A percentile compares a stretch with the other conserved stretches of the same genome.
phyloP scores from a whole-genome alignment of 2,797 vertebrate species.

The Pseudochromis fuscus region DNA sequence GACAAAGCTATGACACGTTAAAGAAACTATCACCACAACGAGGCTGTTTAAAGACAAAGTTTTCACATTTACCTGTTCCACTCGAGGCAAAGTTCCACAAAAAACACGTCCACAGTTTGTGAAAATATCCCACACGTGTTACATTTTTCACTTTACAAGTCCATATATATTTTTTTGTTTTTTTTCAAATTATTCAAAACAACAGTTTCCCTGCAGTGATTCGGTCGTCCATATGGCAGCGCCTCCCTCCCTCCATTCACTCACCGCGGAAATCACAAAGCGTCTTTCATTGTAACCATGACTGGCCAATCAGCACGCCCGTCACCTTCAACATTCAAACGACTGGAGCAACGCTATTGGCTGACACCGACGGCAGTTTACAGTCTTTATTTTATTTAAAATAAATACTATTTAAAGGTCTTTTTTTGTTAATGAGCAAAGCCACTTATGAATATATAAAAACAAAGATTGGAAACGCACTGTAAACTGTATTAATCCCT shows the following conservation, averaged over 20 bases:
- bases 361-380: slow-evolving; percentile 15
- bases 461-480: background rate
- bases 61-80: slow-evolving; percentile 58
- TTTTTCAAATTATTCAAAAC: slow-evolving; percentile 28
- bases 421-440: background rate
- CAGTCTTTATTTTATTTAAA: slow-evolving; percentile 12
- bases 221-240: slow-evolving; percentile 53
- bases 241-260: slow-evolving; percentile 61
- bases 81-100: slow-evolving; percentile 23
- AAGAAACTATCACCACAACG: slow-evolving; percentile 1
- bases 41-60: background rate
- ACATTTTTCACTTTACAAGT: slow-evolving; percentile 31
- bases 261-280: slow-evolving; percentile 76
- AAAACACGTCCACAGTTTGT: background rate
- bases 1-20: background rate
- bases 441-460: background rate
- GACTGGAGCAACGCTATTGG: slow-evolving; percentile 74
- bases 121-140: slow-evolving; percentile 14
- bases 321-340: slow-evolving; percentile 78
- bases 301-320: slow-evolving; percentile 62
- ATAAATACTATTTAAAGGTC: slow-evolving; percentile 17
- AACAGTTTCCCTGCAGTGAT: slow-evolving; percentile 51
- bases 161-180: background rate
- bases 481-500: background rate
- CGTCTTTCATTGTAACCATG: slow-evolving; percentile 87